Evolutionary conservation across 2,888 invertebrate genomes (phyloP).

Genomic region (Zaprionus bogoriensis): DNA sequence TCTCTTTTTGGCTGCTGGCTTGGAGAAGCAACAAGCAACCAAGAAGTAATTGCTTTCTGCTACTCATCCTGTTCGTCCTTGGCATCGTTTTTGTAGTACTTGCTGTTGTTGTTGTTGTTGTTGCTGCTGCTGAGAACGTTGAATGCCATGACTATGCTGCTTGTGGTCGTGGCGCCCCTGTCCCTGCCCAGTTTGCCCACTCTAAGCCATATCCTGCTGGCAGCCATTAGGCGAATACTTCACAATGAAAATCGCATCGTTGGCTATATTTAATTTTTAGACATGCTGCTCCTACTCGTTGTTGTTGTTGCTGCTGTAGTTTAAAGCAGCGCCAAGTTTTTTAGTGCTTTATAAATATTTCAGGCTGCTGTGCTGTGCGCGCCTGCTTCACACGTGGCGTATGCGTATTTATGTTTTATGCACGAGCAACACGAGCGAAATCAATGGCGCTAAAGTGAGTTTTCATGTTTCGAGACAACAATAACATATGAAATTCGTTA

Average conservation of each 20-base stretch:
- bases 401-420: conserved; percentile 47
- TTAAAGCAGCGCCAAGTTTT: conserved; percentile 32
- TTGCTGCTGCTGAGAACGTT: conserved; percentile 30
- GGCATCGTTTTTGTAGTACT: conserved; percentile 31
- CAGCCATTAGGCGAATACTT: conserved; percentile 39
- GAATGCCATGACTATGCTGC: conserved; percentile 55
- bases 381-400: conserved; percentile 38
- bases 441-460: conserved; percentile 38
- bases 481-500: conserved; percentile 11
- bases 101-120: conserved; percentile 27
- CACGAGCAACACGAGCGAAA: conserved; percentile 26
- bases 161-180: conserved; percentile 37
- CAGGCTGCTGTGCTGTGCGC: no score
- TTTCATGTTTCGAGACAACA: conserved; percentile 31
- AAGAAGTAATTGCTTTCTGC: conserved; percentile 77
- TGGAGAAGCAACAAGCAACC: conserved; percentile 64
- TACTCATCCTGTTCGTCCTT: conserved; percentile 56
- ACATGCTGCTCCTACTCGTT: conserved; percentile 2
- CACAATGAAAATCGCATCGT: conserved; percentile 45
- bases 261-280: conserved; percentile 59
- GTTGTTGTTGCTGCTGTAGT: neutral
- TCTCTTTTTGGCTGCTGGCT: neutral
- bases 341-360: conserved; percentile 51
- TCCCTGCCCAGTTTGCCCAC: neutral
- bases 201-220: conserved; percentile 25